These are phyloP conservation scores for Arbacia lixula DNA, from an alignment of 53 echinoderm and acorn worm species.

Conservation along the genomic window DNA sequence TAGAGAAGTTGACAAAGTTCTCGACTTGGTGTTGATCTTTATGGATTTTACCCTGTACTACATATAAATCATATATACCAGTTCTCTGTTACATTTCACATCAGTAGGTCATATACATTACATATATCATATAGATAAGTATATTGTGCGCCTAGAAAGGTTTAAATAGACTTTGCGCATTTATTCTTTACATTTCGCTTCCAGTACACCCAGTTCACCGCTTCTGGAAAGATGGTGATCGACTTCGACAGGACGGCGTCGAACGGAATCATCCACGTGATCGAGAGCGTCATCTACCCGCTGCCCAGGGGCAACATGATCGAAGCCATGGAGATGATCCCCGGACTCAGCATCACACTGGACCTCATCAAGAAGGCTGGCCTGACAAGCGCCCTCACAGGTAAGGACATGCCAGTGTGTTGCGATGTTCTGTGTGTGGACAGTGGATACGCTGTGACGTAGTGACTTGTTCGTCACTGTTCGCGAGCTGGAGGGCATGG, in stretches of 20 bases:
- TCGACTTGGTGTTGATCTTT: too few relatives aligned
- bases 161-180: not conserved
- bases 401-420: not conserved
- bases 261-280: constrained; percentile 29
- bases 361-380: constrained; percentile 15
- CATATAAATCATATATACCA: too few relatives aligned
- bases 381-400: not conserved
- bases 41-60: too few relatives aligned
- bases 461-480: too few relatives aligned
- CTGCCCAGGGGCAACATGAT: constrained; percentile 9
- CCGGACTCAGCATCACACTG: not conserved
- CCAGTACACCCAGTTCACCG: not conserved
- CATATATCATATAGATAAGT: too few relatives aligned
- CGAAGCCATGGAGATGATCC: constrained; percentile 13
- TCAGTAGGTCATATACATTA: too few relatives aligned
- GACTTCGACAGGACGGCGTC: not conserved
- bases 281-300: not conserved
- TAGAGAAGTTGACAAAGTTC: too few relatives aligned
- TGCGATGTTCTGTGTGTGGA: too few relatives aligned
- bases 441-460: too few relatives aligned
- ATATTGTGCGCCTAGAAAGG: too few relatives aligned
- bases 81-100: too few relatives aligned
- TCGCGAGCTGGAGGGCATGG: too few relatives aligned
- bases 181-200: not conserved
- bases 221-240: not conserved